Base-by-base conservation (phyloP, 2,888 invertebrate genomes). In the Gibbula magus region DNA sequence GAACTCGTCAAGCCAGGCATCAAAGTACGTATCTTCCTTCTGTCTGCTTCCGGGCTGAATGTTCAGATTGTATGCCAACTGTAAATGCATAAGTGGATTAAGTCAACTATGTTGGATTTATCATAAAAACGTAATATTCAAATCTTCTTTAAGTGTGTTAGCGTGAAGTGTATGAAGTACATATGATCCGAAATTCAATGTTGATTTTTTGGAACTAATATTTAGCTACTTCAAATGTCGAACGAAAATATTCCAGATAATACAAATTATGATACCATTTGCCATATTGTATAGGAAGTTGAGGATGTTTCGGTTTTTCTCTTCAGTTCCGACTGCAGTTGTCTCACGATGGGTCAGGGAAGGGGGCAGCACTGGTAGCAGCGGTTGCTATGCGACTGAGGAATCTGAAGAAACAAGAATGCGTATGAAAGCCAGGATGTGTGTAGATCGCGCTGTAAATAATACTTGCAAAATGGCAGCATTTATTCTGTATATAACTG, bases 341-440 rank as follows among this genome's bases (percentile, higher is more conserved):
- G 80, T 92, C 93, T 8, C 90, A 92, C 79, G 93, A 93, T 81
- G 93, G 93, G 8, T 93, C 93, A 85, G 93, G 93, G 7, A 92
- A 92, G 81, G 93, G 93, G 29, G 93, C 93, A 5, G 93, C 93
- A 29, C 86, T 93, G n/a, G 92, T 93, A 45, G 93, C 93, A n/a
- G 92, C 93, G 8, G 92, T 92, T 4, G 91, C 92, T 16, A 82
- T 86, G 80, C 79, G 89, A 82, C 83, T 89, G 39, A 83, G 83
- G 7, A 80, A 81, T 67, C 75, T 67, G 56, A 84, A 79, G 67
- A 75, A 56, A 61, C 25, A 53, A 16, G 32, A 66, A 56, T 54
- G 75, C 45, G 75, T 74, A 39, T 79, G 56, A 20, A 32, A 22
- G 70, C 52, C 45, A 20, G 25, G 25, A 10, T 18, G 29, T 20